A percentile compares a stretch with the other conserved stretches of the same genome.
Conservation (phyloP, 2,797 vertebrate genomes). For the Sebastolobus altivelis region DNA sequence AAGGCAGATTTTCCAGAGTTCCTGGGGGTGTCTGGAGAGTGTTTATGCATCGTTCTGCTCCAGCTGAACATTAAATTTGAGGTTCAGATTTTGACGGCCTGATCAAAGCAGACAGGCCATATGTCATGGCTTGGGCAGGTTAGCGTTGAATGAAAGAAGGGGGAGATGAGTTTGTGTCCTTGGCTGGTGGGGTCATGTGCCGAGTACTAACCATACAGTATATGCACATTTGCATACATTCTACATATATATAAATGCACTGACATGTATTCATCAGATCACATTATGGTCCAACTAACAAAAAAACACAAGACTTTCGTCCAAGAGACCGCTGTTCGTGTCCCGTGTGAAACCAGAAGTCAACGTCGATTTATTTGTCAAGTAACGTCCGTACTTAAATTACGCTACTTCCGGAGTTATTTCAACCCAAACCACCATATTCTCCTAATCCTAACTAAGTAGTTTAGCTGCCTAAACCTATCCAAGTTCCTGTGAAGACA, state of each 20-base stretch:
- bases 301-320: too few species aligned
- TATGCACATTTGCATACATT: constrained; percentile 23
- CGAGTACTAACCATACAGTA: not conserved
- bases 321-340: too few species aligned
- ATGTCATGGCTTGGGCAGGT: constrained; percentile 52
- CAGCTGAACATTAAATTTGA: constrained; percentile 61
- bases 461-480: too few species aligned
- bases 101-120: constrained; percentile 69
- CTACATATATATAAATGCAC: not conserved
- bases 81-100: constrained; percentile 45
- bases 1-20: constrained; percentile 51
- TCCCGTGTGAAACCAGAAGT: too few species aligned
- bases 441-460: too few species aligned
- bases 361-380: too few species aligned
- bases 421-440: too few species aligned
- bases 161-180: constrained; percentile 18
- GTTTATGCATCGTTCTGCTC: constrained; percentile 58
- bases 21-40: constrained; percentile 47
- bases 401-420: too few species aligned
- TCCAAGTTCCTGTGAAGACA: too few species aligned
- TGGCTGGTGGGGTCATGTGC: constrained; percentile 11
- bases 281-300: not conserved
- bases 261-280: not conserved
- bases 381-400: too few species aligned
- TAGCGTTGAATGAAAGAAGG: constrained; percentile 15